Evolutionary conservation across 2,113 vertebrate genomes (phyloP), one percentile per base, ranked within the genome.

Genomic region (Opisthocomus hoazin): DNA sequence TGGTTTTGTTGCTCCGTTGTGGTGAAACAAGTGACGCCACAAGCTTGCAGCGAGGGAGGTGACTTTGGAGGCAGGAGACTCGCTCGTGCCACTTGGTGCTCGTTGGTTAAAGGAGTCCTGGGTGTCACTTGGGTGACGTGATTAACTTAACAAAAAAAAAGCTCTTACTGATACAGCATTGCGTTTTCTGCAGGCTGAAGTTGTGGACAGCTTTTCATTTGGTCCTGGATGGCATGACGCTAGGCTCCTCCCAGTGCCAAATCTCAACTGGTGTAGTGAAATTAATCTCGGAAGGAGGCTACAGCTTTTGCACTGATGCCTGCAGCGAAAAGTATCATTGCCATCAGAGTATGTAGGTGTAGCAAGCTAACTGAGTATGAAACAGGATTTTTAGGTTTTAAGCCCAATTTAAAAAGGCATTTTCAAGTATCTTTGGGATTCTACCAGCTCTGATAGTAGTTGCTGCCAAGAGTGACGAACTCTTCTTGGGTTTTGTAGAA

Each of bases 21-120:
- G 20, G 11, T 87, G 90, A 46, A 84, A n/a, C 10, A 36, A 65
- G 76, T 54, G 74, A 46, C 15, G 7, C 32, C 23, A 15, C 12
- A 53, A 27, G 37, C 32, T 66, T 74, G 60, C 29, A 60, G 45
- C 0, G 1, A 60, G 12, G 6, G 10, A 11, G 3, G 0, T 53
- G 36, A 58, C 70, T 90, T 68, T 4, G 8, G 48, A 87, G 60
- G 24, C 56, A 48, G 77, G 34, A 71, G 27, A 39, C 4, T 5
- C 0, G 0, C 21, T 81, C 1, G 3, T 63, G 68, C 36, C 0
- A 2, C 36, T 50, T 54, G 30, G 30, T 58, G 36, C 53, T 76
- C 53, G 30, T 70, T 81, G 53, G 20, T 75, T 84, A 60, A 92
- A 84, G 76, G 21, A 91, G 48, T 11, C 1, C 30, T n/a, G n/a